These are phyloP conservation scores for Drosophila trichaetosa DNA, from an alignment of 2,888 invertebrate genomes.

Conservation along the genomic window DNA sequence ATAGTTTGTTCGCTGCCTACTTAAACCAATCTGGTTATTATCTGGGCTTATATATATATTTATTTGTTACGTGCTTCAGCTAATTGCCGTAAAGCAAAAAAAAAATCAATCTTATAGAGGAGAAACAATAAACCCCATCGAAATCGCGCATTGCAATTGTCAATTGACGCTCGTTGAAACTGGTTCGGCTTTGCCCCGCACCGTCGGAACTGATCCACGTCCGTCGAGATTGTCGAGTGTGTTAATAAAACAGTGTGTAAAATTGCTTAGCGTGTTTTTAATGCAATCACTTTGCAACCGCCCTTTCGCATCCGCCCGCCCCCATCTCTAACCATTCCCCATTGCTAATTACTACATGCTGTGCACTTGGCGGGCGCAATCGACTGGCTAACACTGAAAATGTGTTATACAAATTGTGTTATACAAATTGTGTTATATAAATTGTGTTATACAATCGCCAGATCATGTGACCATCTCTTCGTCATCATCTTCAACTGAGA, in stretches of 20 bases:
- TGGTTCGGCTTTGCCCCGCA: constrained; percentile 24
- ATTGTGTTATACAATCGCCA: constrained; percentile 19
- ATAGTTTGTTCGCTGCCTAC: not conserved
- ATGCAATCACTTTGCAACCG: constrained; percentile 15
- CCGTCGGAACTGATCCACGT: not conserved
- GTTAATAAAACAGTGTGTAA: constrained; percentile 67
- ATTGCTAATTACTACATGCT: constrained; percentile 15
- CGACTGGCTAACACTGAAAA: constrained; percentile 8
- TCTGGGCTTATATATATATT: not conserved
- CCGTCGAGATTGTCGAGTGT: constrained; percentile 39
- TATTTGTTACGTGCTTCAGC: not conserved
- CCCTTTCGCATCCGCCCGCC: not conserved
- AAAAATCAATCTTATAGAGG: constrained; percentile 1
- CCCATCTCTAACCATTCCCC: not conserved
- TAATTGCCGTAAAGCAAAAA: not conserved
- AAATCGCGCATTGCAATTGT: constrained; percentile 23
- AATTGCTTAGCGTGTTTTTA: constrained; percentile 53
- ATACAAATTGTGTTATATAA: constrained; percentile 20
- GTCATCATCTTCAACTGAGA: not conserved
- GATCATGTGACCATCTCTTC: constrained; percentile 35
- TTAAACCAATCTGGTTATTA: not conserved
- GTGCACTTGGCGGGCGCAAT: not conserved
- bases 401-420: constrained; percentile 16
- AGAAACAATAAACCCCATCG: constrained; percentile 13
- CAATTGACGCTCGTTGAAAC: constrained; percentile 39